A percentile compares a stretch with the other conserved stretches of the same genome.
These are phyloP conservation scores for Sylvilagus floridanus DNA, from an alignment of 2,797 vertebrate genomes.

Conservation along the genomic window DNA sequence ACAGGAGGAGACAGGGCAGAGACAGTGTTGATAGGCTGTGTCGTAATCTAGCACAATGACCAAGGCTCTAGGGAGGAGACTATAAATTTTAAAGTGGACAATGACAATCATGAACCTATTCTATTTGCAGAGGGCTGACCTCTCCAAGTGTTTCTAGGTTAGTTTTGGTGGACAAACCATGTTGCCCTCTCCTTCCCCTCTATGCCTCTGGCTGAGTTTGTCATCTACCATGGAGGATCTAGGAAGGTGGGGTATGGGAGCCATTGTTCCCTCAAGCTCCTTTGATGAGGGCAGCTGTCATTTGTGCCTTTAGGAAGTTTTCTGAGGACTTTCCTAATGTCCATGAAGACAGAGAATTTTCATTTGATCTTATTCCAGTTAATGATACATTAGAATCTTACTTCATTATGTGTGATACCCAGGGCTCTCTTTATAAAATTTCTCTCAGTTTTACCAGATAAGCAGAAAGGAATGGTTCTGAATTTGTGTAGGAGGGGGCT, in stretches of 20 bases:
- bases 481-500: not conserved
- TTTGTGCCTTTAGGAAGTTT: not conserved
- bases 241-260: not conserved
- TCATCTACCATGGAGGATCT: not conserved
- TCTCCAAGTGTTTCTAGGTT: slow-evolving; percentile 12
- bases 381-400: slow-evolving; percentile 9
- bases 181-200: not conserved
- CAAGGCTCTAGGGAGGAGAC: not conserved
- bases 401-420: not conserved
- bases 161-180: not conserved
- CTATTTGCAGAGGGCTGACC: slow-evolving; percentile 2
- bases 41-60: not conserved
- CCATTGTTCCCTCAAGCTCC: not conserved
- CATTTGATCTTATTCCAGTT: not conserved
- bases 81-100: slow-evolving; percentile 31
- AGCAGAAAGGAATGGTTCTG: not conserved
- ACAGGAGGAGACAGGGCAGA: not conserved
- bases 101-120: not conserved
- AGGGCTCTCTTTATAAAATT: not conserved
- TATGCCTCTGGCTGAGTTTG: not conserved
- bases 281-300: not conserved
- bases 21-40: not conserved
- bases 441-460: not conserved
- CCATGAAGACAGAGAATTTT: slow-evolving; percentile 4
- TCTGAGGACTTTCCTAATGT: not conserved